phyloP scores from a whole-genome alignment of 2,797 vertebrate species.

The Typhlichthys eigenmanni region DNA sequence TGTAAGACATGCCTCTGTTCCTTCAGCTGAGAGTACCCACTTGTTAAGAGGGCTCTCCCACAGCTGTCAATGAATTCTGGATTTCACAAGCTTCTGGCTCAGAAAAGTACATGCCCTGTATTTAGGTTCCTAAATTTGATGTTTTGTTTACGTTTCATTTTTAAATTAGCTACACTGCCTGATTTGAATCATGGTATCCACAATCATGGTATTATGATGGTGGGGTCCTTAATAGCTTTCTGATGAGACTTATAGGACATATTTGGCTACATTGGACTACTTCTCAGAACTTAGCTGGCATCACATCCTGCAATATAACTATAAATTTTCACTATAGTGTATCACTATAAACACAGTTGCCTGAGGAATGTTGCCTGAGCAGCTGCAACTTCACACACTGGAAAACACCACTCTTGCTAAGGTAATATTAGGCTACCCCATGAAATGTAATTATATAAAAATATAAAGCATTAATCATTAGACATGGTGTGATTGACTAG shows the following conservation, averaged over 20 bases:
- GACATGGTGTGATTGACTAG: no score
- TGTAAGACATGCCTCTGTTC: constrained; percentile 63
- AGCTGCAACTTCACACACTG: constrained; percentile 1
- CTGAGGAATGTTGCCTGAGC: neutral
- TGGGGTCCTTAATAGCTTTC: constrained; percentile 54
- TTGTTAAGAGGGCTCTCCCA: constrained; percentile 33
- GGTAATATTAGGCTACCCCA: neutral
- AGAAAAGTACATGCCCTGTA: neutral
- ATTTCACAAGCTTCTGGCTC: constrained; percentile 11
- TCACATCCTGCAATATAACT: constrained; percentile 11
- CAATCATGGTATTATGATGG: constrained; percentile 37
- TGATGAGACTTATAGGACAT: constrained; percentile 39
- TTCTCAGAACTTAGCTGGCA: constrained; percentile 23
- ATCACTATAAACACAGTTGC: neutral
- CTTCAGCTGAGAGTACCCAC: constrained; percentile 48
- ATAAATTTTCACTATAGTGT: neutral
- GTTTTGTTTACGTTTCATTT: neutral
- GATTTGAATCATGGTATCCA: constrained; percentile 15
- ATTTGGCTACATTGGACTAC: constrained; percentile 5
- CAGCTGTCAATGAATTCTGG: constrained; percentile 9
- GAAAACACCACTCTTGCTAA: neutral
- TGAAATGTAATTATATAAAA: neutral
- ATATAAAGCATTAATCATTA: no score
- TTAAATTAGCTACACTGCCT: constrained; percentile 7
- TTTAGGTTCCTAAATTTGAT: constrained; percentile 16